Conservation (phyloP, 1,140 invertebrate species). For the Drosophila mauritiana region DNA sequence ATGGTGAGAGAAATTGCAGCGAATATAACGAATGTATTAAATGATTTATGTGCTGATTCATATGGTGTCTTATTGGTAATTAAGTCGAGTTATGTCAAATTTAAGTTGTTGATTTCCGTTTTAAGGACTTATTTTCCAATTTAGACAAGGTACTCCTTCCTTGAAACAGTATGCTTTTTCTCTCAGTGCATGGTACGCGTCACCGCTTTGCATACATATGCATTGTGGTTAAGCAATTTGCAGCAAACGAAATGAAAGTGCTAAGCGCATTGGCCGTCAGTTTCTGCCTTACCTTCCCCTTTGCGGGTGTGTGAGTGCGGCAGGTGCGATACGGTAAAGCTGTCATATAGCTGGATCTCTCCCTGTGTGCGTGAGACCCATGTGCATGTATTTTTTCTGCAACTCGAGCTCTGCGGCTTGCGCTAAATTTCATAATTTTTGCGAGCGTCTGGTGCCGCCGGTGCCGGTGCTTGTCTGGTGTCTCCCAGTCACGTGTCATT, state of each 20-base stretch:
- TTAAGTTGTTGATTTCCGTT: too few relatives aligned
- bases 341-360: constrained; percentile 50
- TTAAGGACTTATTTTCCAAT: not conserved
- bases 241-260: constrained; percentile 78
- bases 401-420: constrained; percentile 59
- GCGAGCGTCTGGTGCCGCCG: constrained; percentile 39
- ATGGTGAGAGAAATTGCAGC: too few relatives aligned
- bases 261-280: constrained; percentile 76
- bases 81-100: too few relatives aligned
- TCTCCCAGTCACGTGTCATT: constrained; percentile 77
- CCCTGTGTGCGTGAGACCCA: constrained; percentile 16
- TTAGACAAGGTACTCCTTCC: not conserved
- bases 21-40: not conserved
- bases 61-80: too few relatives aligned
- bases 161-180: not conserved
- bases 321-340: constrained; percentile 75
- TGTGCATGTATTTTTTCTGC: constrained; percentile 46
- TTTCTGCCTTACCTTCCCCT: constrained; percentile 22
- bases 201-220: constrained; percentile 59
- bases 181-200: constrained; percentile 8
- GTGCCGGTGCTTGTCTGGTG: constrained; percentile 38
- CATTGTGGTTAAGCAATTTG: constrained; percentile 81
- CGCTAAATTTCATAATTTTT: constrained; percentile 82
- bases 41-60: not conserved
- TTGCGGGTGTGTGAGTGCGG: constrained; percentile 46